Evolutionary conservation across 2,888 invertebrate genomes (phyloP), one percentile per base, ranked within the genome.

Genomic region (Archaeoteleia sp.): DNA sequence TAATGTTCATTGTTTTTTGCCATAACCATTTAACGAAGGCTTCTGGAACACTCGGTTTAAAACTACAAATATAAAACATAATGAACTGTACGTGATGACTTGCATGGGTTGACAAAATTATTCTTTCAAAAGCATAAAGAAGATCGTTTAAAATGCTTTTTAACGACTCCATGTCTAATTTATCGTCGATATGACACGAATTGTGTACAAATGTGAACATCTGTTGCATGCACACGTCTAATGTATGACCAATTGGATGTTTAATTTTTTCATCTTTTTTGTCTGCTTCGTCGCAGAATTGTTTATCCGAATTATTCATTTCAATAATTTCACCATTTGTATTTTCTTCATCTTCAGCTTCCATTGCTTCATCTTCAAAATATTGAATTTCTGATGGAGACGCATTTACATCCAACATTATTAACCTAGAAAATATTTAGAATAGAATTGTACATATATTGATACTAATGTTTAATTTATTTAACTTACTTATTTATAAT

Each of bases 71-170:
- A 77, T 92, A 90, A 84, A 95, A 94, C 83, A 94, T 86, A 4
- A 92, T 78, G 82, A 92, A 95, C 84, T 94, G 95, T 1, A 92
- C 89, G 81, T 94, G 93, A 79, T 91, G 90, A 25, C 92, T 93
- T 17, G 92, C 93, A 84, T 95, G 91, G 0, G 95, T 95, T 0
- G 93, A 93, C 61, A 97, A 85, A 70, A 97, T 89, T 27, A 93
- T 87, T 77, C 90, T 90, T 75, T 96, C 94, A 84, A 97, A 97
- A 1, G 91, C 89, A 65, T 86, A 87, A 63, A 95, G 78, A 40
- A 91, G 72, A 67, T 91, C 89, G 25, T 87, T 83, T 78, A 90
- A 92, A 13, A 92, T 78, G 42, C 49, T 81, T 77, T 72, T 78
- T 61, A 85, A 61, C 1, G 73, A 69, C 65, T 89, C 85, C 39